Percentiles rank a stretch among this genome's conserved stretches.
Evolutionary conservation across 1,140 invertebrate species (phyloP).

Genomic region (Drosophila lowei): DNA sequence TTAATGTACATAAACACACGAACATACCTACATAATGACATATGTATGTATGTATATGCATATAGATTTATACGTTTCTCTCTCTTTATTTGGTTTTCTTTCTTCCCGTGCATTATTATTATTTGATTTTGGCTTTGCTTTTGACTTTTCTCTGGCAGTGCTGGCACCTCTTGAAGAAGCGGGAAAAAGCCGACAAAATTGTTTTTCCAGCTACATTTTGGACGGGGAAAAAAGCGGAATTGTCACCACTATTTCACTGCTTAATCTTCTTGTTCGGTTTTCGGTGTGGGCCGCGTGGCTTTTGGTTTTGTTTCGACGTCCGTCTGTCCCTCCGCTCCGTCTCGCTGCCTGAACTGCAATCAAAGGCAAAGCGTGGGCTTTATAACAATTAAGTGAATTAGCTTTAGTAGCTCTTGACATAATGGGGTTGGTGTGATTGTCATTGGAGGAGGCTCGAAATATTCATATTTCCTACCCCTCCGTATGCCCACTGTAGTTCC

Average conservation of each 20-base stretch:
- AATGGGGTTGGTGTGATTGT: background rate
- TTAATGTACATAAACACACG: no score
- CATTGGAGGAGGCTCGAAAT: no score
- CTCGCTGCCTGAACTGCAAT: conserved; percentile 17
- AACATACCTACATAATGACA: background rate
- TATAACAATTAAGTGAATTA: conserved; percentile 19
- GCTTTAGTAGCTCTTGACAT: conserved; percentile 7
- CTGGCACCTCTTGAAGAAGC: no score
- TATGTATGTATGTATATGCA: background rate
- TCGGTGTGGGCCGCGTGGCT: conserved; percentile 20
- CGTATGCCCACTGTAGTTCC: no score
- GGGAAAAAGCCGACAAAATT: no score
- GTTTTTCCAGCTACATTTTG: no score
- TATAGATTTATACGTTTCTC: background rate
- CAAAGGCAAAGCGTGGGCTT: background rate
- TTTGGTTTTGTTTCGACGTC: conserved; percentile 28
- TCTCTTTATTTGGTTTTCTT: conserved; percentile 6
- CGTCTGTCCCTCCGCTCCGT: conserved; percentile 2
- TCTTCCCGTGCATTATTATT: conserved; percentile 16
- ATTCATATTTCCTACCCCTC: no score
- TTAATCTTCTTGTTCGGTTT: conserved; percentile 1
- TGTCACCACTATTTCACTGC: background rate
- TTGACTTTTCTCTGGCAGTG: no score
- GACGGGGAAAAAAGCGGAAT: no score
- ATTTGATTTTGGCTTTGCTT: conserved; percentile 5